Percentiles rank a stretch among this genome's conserved stretches.
Evolutionary conservation across 2,888 invertebrate genomes (phyloP).

Genomic region (Ophion slaviceki): DNA sequence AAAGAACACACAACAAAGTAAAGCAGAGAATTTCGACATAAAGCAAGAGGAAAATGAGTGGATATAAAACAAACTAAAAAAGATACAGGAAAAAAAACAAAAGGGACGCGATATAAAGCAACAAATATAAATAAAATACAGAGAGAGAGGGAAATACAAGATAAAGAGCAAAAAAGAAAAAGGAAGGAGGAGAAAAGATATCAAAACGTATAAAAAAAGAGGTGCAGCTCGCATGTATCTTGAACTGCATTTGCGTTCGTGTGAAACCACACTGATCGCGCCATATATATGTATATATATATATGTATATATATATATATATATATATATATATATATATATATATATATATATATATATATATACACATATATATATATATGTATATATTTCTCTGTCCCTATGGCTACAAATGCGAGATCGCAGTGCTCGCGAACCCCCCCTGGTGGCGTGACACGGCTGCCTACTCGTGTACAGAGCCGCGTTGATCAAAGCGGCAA

Average conservation of each 20-base stretch:
- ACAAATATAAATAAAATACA: background rate
- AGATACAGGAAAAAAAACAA: background rate
- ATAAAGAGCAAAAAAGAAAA: background rate
- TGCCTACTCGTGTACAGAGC: constrained; percentile 77
- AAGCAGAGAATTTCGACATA: background rate
- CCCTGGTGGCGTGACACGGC: constrained; percentile 72
- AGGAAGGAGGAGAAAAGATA: background rate
- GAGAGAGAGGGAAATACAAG: background rate
- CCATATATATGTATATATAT: no score
- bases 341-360: background rate
- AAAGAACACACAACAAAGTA: background rate
- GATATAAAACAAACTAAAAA: background rate
- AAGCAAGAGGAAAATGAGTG: background rate
- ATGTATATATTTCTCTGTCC: constrained; percentile 12
- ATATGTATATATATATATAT: no score
- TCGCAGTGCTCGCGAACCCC: constrained; percentile 67
- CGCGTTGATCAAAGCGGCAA: constrained; percentile 82
- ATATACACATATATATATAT: background rate
- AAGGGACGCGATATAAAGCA: background rate
- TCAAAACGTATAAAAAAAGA: background rate
- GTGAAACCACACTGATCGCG: background rate
- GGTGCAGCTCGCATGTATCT: background rate
- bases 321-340: background rate
- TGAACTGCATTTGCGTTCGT: constrained; percentile 3
- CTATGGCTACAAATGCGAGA: constrained; percentile 42